These are phyloP conservation scores for Entomobrya proxima DNA, from an alignment of 2,888 invertebrate genomes.

Conservation along the genomic window DNA sequence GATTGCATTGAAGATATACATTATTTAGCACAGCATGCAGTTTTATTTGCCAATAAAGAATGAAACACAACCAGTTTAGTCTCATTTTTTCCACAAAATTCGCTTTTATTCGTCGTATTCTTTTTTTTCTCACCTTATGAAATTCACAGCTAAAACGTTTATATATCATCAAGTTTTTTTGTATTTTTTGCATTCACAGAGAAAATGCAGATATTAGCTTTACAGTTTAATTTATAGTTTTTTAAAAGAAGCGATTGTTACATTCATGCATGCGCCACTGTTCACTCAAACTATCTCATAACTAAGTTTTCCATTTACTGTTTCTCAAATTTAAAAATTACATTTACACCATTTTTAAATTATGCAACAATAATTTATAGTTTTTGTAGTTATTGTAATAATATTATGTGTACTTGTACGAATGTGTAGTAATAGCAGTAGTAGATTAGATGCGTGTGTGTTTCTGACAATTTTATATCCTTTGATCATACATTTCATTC, in stretches of 20 bases:
- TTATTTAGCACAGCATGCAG: too few species aligned
- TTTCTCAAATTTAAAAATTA: neutral
- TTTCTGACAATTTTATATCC: slow-evolving; percentile 6
- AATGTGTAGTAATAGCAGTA: too few species aligned
- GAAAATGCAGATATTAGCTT: neutral
- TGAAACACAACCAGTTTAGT: neutral
- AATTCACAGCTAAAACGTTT: neutral
- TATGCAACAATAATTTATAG: neutral
- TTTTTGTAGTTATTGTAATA: neutral
- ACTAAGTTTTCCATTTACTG: neutral
- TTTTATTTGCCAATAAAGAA: neutral
- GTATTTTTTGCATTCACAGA: neutral
- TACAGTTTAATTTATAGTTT: neutral
- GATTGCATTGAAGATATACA: too few species aligned
- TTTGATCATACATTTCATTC: too few species aligned
- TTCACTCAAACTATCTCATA: neutral
- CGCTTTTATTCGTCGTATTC: neutral
- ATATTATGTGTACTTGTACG: neutral
- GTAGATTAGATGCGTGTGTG: neutral
- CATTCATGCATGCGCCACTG: neutral
- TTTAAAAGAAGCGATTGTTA: slow-evolving; percentile 1
- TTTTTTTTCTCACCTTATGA: neutral
- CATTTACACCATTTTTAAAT: neutral
- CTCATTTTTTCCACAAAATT: slow-evolving; percentile 7
- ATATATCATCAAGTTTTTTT: neutral